phyloP scores from a whole-genome alignment of 2,797 vertebrate species.

The Manis pentadactyla region DNA sequence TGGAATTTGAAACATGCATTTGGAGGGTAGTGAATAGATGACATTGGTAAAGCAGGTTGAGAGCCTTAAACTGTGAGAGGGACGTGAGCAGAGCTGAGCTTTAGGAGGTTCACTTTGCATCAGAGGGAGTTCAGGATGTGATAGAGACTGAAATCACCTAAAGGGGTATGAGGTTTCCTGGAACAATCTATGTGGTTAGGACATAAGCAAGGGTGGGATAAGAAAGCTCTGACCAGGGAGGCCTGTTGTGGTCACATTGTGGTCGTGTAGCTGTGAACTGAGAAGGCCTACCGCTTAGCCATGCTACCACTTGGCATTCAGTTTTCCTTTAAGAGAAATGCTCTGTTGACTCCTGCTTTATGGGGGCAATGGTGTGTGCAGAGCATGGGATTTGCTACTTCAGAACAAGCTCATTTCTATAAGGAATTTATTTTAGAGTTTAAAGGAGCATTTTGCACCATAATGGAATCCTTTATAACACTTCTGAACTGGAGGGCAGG shows the following conservation, averaged over 20 bases:
- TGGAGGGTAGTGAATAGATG: too few species aligned
- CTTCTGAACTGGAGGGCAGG: too few species aligned
- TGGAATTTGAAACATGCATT: too few species aligned
- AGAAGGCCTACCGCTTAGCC: neutral
- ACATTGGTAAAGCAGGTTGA: too few species aligned
- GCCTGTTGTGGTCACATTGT: too few species aligned
- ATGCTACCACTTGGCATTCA: too few species aligned
- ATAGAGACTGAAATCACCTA: neutral
- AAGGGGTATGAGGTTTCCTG: neutral
- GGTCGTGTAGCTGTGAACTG: neutral
- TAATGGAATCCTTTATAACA: neutral
- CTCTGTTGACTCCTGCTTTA: neutral
- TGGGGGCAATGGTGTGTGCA: neutral
- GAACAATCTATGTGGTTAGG: neutral
- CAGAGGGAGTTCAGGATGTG: neutral
- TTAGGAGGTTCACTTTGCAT: neutral
- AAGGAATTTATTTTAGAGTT: neutral
- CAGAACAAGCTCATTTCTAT: neutral
- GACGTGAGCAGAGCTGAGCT: too few species aligned
- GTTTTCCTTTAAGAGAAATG: neutral
- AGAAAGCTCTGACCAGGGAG: neutral
- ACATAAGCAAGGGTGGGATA: neutral
- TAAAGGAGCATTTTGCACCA: neutral
- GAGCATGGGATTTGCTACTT: neutral
- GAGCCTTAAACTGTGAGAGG: too few species aligned